Percentiles rank a stretch among this genome's conserved stretches.
Evolutionary conservation across 1,140 invertebrate genomes (phyloP).

Genomic region (Atta colombica): DNA sequence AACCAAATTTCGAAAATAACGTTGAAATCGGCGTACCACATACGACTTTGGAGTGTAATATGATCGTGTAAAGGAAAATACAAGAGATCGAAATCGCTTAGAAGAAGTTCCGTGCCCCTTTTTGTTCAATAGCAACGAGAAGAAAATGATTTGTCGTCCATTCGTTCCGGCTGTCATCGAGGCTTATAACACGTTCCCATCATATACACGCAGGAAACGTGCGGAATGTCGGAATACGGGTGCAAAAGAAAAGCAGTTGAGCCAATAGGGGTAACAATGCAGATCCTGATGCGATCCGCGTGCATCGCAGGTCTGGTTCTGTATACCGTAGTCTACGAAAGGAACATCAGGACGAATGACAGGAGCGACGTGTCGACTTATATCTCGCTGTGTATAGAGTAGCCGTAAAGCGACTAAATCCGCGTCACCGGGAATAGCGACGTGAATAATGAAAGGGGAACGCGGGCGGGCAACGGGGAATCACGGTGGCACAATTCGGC

Average conservation of each 20-base stretch:
- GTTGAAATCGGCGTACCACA: neutral
- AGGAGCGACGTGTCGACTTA: conserved; percentile 75
- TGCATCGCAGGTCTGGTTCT: conserved; percentile 50
- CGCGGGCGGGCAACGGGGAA: conserved; percentile 16
- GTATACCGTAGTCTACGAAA: conserved; percentile 49
- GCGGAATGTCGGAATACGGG: conserved; percentile 13
- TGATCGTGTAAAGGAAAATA: conserved; percentile 13
- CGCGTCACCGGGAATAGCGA: conserved; percentile 77
- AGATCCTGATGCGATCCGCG: conserved; percentile 50
- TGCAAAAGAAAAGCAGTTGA: conserved; percentile 62
- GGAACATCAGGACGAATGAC: conserved; percentile 63
- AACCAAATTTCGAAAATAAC: conserved; percentile 21
- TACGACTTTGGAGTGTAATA: neutral
- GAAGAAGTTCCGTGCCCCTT: neutral
- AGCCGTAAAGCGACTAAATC: conserved; percentile 83
- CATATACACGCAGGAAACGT: conserved; percentile 17
- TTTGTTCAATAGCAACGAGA: neutral
- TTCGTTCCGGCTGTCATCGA: conserved; percentile 60
- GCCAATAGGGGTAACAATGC: conserved; percentile 74
- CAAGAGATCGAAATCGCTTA: conserved; percentile 27
- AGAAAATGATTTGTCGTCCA: conserved; percentile 39
- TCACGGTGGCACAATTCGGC: conserved; percentile 33
- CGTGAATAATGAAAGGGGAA: conserved; percentile 57
- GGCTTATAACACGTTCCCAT: conserved; percentile 26
- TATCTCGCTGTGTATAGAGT: conserved; percentile 74